phyloP scores from a whole-genome alignment of 2,797 vertebrate genomes.

The Pseudochirops cupreus region DNA sequence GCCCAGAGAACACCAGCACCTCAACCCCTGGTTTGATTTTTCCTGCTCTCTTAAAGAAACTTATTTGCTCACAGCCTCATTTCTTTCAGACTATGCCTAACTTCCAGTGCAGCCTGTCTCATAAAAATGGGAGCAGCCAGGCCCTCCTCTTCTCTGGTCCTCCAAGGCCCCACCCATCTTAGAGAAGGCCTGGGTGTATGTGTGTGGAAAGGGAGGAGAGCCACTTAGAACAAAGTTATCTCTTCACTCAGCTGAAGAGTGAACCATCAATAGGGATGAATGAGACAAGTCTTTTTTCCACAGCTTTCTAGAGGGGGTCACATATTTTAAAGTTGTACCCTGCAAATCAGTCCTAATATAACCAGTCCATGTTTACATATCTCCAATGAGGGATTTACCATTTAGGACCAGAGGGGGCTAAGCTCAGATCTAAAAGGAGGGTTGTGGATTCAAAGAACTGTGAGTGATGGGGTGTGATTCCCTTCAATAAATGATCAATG shows the following conservation, averaged over 20 bases:
- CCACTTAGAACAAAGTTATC: background rate
- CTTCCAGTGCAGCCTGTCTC: background rate
- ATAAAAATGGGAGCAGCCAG: background rate
- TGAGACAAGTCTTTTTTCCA: background rate
- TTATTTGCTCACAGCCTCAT: background rate
- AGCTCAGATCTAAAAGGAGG: background rate
- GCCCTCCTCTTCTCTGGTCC: background rate
- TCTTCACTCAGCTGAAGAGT: background rate
- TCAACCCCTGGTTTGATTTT: background rate
- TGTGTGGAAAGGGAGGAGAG: background rate
- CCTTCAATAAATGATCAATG: background rate
- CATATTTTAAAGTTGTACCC: background rate
- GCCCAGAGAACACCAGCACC: slow-evolving; percentile 11
- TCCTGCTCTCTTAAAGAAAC: too few species aligned
- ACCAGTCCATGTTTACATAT: background rate
- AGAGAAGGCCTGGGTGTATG: background rate
- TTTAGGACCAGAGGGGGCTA: background rate
- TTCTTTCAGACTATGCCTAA: background rate
- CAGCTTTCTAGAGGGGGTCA: background rate
- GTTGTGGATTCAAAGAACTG: background rate
- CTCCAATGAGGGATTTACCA: background rate
- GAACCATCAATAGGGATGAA: background rate
- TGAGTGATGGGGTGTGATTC: background rate
- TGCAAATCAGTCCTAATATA: background rate
- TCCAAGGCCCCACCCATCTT: background rate